Percentiles rank a stretch among this genome's conserved stretches.
phyloP scores from a whole-genome alignment of 1,140 invertebrate species.

The Leptestheria dahalacensis region DNA sequence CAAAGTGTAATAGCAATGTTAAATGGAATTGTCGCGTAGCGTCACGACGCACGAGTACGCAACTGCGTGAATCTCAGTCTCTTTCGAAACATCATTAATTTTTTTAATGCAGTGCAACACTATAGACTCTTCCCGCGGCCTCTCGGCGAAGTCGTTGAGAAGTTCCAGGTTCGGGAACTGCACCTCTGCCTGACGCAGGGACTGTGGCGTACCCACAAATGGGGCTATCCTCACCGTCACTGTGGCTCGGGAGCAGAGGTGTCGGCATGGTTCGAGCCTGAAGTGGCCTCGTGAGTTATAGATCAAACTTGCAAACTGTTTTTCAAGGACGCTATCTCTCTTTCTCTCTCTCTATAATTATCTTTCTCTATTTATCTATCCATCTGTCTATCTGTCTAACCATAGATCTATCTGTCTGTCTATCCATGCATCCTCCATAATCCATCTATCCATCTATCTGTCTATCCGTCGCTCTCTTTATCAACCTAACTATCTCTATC shows the following conservation, averaged over 20 bases:
- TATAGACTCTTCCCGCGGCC: conserved; percentile 77
- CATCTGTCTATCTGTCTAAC: no score
- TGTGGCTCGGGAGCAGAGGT: conserved; percentile 84
- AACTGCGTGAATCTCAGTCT: no score
- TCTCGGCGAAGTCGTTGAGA: conserved; percentile 72
- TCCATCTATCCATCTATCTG: no score
- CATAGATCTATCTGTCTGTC: no score
- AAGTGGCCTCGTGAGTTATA: background rate
- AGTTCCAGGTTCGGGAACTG: conserved; percentile 72
- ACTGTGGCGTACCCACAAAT: conserved; percentile 77
- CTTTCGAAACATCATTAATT: background rate
- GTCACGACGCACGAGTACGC: no score
- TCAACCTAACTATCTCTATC: background rate
- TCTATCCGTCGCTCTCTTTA: background rate
- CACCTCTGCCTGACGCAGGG: conserved; percentile 85
- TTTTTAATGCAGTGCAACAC: conserved; percentile 48
- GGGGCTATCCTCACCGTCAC: conserved; percentile 78
- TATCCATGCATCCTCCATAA: no score
- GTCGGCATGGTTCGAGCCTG: conserved; percentile 61
- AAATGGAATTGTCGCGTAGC: no score
- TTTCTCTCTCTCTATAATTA: no score
- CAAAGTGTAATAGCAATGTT: no score
- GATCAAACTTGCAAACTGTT: no score
- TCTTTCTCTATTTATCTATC: no score
- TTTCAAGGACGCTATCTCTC: no score